Conservation (phyloP, 2,888 invertebrate genomes). For the Perizoma flavofasciatum region DNA sequence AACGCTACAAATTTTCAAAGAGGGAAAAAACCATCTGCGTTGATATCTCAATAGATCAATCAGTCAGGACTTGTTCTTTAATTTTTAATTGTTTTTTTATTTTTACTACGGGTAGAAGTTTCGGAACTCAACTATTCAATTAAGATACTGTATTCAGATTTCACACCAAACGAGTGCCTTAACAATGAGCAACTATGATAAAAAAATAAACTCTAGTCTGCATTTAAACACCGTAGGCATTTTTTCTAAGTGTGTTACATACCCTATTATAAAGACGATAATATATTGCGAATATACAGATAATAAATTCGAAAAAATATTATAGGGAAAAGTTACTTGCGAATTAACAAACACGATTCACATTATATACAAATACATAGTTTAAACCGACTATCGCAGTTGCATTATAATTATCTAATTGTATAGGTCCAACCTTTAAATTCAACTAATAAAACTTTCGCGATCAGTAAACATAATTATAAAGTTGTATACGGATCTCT, state of each 20-base stretch:
- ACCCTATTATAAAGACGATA: slow-evolving; percentile 52
- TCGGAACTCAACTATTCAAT: background rate
- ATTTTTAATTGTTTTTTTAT: no score
- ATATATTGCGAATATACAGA: slow-evolving; percentile 58
- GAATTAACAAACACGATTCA: slow-evolving; percentile 46
- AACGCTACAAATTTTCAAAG: no score
- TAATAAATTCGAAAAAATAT: slow-evolving; percentile 52
- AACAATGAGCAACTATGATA: slow-evolving; percentile 71
- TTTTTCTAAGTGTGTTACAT: slow-evolving; percentile 72
- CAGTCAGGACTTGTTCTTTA: no score
- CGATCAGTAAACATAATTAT: no score
- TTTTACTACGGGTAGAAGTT: no score
- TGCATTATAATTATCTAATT: slow-evolving; percentile 20
- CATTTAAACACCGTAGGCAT: slow-evolving; percentile 64
- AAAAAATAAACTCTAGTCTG: slow-evolving; percentile 79
- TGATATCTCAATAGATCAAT: no score
- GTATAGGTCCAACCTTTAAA: slow-evolving; percentile 10
- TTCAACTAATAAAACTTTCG: slow-evolving; percentile 7
- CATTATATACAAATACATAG: slow-evolving; percentile 28
- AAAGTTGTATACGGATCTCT: no score
- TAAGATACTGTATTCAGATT: slow-evolving; percentile 27
- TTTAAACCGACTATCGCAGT: slow-evolving; percentile 16
- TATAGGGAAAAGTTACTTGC: slow-evolving; percentile 50
- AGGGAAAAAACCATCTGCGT: no score
- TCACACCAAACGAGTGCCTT: slow-evolving; percentile 31